These are phyloP conservation scores for Actinostola sp. DNA, from an alignment of 92 coral and sea anemone genomes.

Conservation along the genomic window DNA sequence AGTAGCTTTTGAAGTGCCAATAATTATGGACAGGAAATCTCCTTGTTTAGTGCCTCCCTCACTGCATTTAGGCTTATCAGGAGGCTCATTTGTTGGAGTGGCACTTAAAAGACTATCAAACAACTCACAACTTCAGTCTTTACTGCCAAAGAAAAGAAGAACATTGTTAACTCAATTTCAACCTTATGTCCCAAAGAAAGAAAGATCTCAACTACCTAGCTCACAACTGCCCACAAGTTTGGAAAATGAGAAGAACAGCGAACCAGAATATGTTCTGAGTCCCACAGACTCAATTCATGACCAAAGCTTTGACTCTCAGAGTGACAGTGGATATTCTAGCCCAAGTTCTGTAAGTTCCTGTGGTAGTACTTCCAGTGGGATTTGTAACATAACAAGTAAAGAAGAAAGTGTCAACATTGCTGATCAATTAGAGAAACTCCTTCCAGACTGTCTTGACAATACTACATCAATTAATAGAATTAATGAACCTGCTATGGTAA, in stretches of 20 bases:
- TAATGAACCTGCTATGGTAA: conserved; percentile 3
- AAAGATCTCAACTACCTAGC: conserved; percentile 15
- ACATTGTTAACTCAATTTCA: conserved; percentile 55
- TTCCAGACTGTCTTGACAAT: conserved; percentile 59
- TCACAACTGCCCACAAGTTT: background rate
- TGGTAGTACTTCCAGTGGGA: conserved; percentile 38
- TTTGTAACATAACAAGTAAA: background rate
- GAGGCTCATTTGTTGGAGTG: conserved; percentile 5
- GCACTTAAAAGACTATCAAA: background rate
- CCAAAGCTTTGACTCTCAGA: conserved; percentile 51
- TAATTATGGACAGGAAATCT: background rate
- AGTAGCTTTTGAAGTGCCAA: too few relatives aligned
- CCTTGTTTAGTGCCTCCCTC: background rate
- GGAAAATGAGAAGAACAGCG: background rate
- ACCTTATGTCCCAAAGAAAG: conserved; percentile 87
- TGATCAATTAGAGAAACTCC: conserved; percentile 57
- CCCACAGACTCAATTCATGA: too few relatives aligned
- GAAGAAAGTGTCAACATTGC: conserved; percentile 52
- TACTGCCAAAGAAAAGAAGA: conserved; percentile 34
- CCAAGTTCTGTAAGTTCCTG: conserved; percentile 93
- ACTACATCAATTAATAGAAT: background rate
- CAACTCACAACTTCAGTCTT: conserved; percentile 1
- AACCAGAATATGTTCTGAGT: too few relatives aligned
- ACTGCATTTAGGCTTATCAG: background rate
- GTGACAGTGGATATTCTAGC: conserved; percentile 97